Conservation (phyloP, 2,113 vertebrate species). For the Fulmarus glacialis region DNA sequence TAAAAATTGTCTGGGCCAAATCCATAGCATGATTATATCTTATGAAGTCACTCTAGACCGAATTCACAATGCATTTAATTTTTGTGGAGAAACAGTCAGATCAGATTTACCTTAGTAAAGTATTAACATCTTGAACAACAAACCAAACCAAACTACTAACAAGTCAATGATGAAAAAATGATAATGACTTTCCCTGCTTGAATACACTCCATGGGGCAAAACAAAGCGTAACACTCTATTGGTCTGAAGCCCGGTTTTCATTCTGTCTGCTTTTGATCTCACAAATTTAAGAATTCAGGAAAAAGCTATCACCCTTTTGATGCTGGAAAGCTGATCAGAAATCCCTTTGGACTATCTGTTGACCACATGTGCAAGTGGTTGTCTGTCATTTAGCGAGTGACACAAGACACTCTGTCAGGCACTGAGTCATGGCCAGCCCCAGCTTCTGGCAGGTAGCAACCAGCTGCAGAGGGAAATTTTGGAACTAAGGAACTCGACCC, state of each 20-base stretch:
- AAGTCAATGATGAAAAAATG: neutral
- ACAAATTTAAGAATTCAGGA: neutral
- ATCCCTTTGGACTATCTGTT: neutral
- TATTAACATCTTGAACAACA: neutral
- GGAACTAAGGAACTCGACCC: neutral
- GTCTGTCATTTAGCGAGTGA: neutral
- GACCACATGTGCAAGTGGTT: accelerated
- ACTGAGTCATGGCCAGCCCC: neutral
- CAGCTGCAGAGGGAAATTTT: neutral
- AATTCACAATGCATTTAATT: neutral
- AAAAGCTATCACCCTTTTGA: neutral
- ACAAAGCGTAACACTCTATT: neutral
- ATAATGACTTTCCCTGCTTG: neutral
- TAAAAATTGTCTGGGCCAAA: neutral
- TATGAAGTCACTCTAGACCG: neutral
- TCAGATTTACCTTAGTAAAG: neutral
- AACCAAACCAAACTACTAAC: neutral
- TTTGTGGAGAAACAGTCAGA: neutral
- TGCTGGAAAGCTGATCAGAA: neutral
- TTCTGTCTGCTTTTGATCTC: neutral
- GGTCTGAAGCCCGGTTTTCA: neutral
- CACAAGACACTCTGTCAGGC: no score
- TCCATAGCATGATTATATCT: neutral
- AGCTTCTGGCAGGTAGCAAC: neutral
- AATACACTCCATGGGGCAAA: neutral